Base-by-base conservation (phyloP, 2,113 vertebrate species). In the Stigmatopora nigra region DNA sequence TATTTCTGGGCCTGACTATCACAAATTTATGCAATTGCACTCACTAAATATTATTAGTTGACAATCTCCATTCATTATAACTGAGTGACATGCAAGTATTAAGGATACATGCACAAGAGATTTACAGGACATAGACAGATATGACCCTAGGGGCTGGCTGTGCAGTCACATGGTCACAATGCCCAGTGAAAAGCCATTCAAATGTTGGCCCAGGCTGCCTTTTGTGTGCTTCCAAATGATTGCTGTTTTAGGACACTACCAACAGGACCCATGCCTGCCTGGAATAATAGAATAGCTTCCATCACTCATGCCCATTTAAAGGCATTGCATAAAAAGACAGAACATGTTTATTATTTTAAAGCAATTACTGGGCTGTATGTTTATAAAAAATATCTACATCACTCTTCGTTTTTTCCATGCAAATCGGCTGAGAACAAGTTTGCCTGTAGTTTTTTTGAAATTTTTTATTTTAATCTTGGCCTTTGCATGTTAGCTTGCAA, bases 211-310 rank as follows among this genome's bases (percentile, higher is more conserved):
- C 76, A 25, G 7, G 4, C 11, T 73, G 66, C 65, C 65, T 71
- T 82, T 78, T 84, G 71, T 84, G 51, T 67, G 60, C 63, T 65
- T 78, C 63, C 68, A 67, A 73, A 55, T 68, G 68, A 65, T 73
- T 63, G 65, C 81, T 83, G 60, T 89, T 86, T 86, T 67, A 68
- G 68, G 78, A 79, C 80, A 80, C 58, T 73, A 62, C 78, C 74
- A 84, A 81, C 81, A 77, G 52, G 61, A 22, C 58, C 69, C 63
- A 59, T 36, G 47, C 72, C 82, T 77, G 55, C 71, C 67, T 66
- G 65, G 76, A 82, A 82, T 78, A 81, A 71, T 65, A 76, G 58
- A 44, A 41, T 19, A 72, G 2, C 5, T 65, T 38, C 17, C 68
- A 51, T 61, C 64, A 19, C 57, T 75, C 65, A 53, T 83, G 67